A percentile compares a stretch with the other conserved stretches of the same genome.
Conservation (phyloP, 2,888 invertebrate genomes). For the Parnassius orleans region DNA sequence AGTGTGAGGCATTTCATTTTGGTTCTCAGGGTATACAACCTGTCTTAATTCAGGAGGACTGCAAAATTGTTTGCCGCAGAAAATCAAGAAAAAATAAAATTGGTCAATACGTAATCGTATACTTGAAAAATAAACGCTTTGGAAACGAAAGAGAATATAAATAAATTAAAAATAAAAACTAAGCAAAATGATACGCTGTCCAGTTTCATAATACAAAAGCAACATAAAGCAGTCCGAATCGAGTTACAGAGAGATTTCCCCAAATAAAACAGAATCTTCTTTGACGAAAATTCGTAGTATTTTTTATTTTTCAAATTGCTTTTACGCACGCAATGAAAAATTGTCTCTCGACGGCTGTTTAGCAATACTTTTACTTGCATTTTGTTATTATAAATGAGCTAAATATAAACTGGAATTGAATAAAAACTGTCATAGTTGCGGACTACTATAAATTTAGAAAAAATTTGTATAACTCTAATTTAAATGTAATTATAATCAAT, state of each 20-base stretch:
- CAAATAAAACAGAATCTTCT: constrained; percentile 1
- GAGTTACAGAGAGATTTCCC: constrained; percentile 10
- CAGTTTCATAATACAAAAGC: constrained; percentile 7
- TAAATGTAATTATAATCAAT: too few species aligned
- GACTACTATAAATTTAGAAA: too few species aligned
- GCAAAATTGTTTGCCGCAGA: too few species aligned
- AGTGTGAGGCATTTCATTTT: too few species aligned
- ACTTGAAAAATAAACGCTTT: too few species aligned
- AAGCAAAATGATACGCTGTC: constrained; percentile 4
- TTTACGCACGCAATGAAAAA: constrained; percentile 17
- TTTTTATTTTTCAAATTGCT: constrained; percentile 14
- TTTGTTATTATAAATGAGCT: not conserved
- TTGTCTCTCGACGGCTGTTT: constrained; percentile 25
- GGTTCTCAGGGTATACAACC: too few species aligned
- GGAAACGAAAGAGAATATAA: not conserved
- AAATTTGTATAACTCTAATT: too few species aligned
- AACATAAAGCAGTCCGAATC: constrained; percentile 2
- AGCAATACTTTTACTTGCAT: constrained; percentile 16
- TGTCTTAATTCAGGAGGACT: too few species aligned
- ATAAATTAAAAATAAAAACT: constrained; percentile 1
- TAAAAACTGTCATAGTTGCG: too few species aligned
- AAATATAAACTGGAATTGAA: too few species aligned
- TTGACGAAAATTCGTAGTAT: not conserved
- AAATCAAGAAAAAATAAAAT: too few species aligned
- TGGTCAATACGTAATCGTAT: too few species aligned